Percentiles rank a stretch among this genome's conserved stretches.
These are phyloP conservation scores for Pangasius djambal DNA, from an alignment of 2,797 vertebrate genomes.

Conservation along the genomic window DNA sequence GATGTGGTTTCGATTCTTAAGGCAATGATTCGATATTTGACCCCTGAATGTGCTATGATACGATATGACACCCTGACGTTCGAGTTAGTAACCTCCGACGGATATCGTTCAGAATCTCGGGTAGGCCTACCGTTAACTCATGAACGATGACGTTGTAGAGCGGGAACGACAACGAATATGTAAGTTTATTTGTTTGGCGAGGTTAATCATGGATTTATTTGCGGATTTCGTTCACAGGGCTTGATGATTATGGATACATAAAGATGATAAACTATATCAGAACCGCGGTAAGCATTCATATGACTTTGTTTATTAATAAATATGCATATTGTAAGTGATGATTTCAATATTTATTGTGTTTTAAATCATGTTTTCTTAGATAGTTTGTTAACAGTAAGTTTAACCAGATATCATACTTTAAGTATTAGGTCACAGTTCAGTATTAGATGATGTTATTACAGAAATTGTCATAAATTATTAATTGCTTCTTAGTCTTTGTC, in stretches of 20 bases:
- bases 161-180: too few relatives aligned
- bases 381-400: background rate
- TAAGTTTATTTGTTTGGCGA: background rate
- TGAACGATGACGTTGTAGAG: too few relatives aligned
- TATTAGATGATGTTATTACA: background rate
- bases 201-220: background rate
- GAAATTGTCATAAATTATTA: background rate
- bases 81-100: too few relatives aligned
- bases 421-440: background rate
- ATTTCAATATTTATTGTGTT: background rate
- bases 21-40: too few relatives aligned
- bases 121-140: too few relatives aligned
- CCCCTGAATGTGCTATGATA: too few relatives aligned
- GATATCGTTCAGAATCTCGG: too few relatives aligned
- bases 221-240: conserved; percentile 69
- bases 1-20: too few relatives aligned
- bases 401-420: background rate
- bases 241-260: conserved; percentile 93
- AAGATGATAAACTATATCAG: conserved; percentile 95
- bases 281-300: conserved; percentile 76
- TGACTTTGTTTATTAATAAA: background rate
- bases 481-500: background rate
- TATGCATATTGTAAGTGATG: background rate
- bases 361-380: background rate
- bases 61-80: background rate